Conservation (phyloP, 2,797 vertebrate species). For the Enoplosus armatus region DNA sequence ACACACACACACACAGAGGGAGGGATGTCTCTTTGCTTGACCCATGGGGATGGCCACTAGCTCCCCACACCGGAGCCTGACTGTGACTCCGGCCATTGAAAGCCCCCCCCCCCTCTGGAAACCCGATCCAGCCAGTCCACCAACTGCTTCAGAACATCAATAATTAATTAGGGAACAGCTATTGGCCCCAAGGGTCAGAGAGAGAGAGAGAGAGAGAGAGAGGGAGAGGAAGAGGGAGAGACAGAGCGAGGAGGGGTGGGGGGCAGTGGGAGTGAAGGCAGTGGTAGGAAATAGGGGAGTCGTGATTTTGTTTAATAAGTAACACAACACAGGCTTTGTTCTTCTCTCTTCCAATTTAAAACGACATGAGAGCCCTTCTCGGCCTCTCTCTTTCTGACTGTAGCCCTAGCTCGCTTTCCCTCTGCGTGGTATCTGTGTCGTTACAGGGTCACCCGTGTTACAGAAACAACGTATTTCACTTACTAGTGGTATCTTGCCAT, state of each 20-base stretch:
- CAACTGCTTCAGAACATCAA: constrained; percentile 90
- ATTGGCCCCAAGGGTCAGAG: constrained; percentile 88
- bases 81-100: constrained; percentile 78
- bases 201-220: constrained; percentile 47
- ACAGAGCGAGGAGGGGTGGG: constrained; percentile 5
- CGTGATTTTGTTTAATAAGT: constrained; percentile 86
- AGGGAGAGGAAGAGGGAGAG: constrained; percentile 5
- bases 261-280: constrained; percentile 20
- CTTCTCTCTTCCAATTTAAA: constrained; percentile 67
- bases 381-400: background rate
- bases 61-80: constrained; percentile 69
- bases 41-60: constrained; percentile 73
- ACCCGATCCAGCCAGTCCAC: constrained; percentile 82
- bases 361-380: constrained; percentile 47
- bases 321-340: constrained; percentile 80
- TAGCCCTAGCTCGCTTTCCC: constrained; percentile 2
- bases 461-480: background rate
- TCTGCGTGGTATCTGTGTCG: constrained; percentile 4
- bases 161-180: constrained; percentile 92
- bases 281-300: constrained; percentile 60
- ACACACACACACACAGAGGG: constrained; percentile 19
- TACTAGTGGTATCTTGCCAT: background rate
- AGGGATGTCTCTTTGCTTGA: constrained; percentile 56
- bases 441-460: constrained; percentile 3
- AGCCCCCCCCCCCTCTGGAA: constrained; percentile 75